phyloP scores from a whole-genome alignment of 2,113 vertebrate species.

The Leucopsar rothschildi region DNA sequence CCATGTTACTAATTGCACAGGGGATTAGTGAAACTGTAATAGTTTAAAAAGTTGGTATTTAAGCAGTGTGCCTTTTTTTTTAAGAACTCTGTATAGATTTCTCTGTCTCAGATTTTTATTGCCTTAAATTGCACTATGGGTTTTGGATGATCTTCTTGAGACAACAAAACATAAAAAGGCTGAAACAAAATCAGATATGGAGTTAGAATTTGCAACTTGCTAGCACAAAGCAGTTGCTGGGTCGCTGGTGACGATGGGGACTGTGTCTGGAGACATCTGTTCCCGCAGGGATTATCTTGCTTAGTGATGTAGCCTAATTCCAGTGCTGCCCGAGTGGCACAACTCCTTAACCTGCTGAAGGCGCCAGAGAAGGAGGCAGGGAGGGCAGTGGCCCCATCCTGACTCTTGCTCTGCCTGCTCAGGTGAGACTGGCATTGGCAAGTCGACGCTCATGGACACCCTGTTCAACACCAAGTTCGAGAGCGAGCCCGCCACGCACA shows the following conservation, averaged over 20 bases:
- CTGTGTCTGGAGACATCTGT: background rate
- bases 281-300: background rate
- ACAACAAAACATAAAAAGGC: background rate
- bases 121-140: background rate
- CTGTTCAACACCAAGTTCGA: conserved; percentile 86
- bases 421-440: conserved; percentile 83
- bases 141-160: background rate
- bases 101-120: background rate
- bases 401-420: background rate
- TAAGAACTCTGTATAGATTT: background rate
- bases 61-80: background rate
- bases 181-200: background rate
- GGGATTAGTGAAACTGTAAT: background rate
- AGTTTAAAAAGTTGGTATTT: background rate
- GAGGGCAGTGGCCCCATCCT: rapidly evolving
- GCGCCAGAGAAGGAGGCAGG: rapidly evolving
- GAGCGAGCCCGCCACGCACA: conserved; percentile 79
- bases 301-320: background rate
- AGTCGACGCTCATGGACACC: conserved; percentile 83
- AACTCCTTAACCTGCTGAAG: rapidly evolving
- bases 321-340: background rate
- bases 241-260: background rate
- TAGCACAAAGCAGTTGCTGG: background rate
- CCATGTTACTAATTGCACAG: background rate
- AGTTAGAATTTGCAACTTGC: background rate